Conservation (phyloP, 2,888 invertebrate species). For the Acanthoscelides obtectus region DNA sequence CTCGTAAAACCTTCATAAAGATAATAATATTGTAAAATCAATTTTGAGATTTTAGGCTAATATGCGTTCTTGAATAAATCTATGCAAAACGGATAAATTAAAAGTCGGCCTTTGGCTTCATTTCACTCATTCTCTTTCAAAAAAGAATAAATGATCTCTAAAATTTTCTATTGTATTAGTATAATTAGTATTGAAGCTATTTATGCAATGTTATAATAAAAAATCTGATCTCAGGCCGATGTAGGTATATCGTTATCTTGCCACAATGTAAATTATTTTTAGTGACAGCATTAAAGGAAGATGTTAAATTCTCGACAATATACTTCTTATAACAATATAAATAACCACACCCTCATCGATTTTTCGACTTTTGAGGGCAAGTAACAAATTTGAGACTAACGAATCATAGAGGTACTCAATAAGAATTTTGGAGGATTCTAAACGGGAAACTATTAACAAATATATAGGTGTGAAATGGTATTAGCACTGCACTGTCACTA, state of each 20-base stretch:
- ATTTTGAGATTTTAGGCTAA: too few species aligned
- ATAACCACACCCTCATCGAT: background rate
- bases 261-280: background rate
- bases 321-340: background rate
- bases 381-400: background rate
- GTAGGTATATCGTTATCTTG: background rate
- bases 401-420: background rate
- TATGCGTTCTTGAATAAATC: too few species aligned
- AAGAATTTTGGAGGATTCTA: background rate
- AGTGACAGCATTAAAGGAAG: background rate
- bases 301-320: background rate
- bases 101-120: background rate
- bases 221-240: background rate
- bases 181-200: background rate
- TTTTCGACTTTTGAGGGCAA: background rate
- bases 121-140: background rate
- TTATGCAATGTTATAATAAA: background rate
- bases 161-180: too few species aligned
- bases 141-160: background rate
- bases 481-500: background rate
- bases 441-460: background rate
- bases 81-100: background rate
- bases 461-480: background rate
- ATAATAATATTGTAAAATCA: too few species aligned
- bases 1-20: too few species aligned